A percentile compares a stretch with the other conserved stretches of the same genome.
These are phyloP conservation scores for Rhinichthys klamathensis DNA, from an alignment of 2,113 vertebrate genomes.

Conservation along the genomic window DNA sequence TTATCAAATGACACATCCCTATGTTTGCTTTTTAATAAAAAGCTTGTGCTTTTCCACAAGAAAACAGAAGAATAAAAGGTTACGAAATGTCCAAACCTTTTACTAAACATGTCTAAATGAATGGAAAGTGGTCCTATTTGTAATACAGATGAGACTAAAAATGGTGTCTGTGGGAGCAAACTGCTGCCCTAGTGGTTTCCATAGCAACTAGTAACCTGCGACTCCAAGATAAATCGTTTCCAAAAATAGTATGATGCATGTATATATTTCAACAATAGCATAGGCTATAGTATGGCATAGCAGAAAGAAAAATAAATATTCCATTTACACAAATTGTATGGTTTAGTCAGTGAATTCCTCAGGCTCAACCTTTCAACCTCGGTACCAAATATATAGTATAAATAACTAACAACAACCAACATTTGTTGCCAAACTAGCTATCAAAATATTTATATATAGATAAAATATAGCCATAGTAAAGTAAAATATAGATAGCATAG, in stretches of 20 bases:
- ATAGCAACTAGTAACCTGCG: conserved; percentile 66
- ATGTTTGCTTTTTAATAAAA: background rate
- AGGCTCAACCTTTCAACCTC: no score
- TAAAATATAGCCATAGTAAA: no score
- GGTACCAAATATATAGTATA: no score
- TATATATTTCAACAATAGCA: no score
- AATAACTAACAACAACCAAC: no score
- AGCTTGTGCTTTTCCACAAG: background rate
- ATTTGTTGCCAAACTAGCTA: no score
- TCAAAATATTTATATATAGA: no score
- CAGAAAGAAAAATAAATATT: no score
- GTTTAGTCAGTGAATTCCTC: no score
- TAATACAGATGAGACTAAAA: conserved; percentile 56
- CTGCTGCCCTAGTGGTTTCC: conserved; percentile 58
- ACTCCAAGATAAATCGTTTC: conserved; percentile 13
- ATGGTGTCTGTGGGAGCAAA: conserved; percentile 53
- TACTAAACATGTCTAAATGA: background rate
- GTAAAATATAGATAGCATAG: no score
- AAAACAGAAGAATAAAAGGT: background rate
- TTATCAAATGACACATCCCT: background rate
- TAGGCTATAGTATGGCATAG: no score
- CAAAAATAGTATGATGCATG: background rate
- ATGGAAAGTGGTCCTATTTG: background rate
- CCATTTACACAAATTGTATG: no score
- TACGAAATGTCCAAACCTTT: background rate